phyloP scores from a whole-genome alignment of 2,113 vertebrate species.

The Synchiropus splendidus region DNA sequence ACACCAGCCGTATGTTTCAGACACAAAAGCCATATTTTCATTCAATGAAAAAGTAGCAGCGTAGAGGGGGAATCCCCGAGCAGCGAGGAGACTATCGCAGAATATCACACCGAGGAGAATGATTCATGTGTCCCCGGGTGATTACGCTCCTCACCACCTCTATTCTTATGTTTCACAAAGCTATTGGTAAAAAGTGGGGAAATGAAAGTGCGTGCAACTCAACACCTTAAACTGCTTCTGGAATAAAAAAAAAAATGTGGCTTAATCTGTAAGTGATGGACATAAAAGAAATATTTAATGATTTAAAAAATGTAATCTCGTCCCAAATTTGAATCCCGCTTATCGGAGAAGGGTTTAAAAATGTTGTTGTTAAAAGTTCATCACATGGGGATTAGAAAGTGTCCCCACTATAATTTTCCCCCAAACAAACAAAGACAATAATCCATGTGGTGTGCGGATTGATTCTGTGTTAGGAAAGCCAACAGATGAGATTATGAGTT shows the following conservation, averaged over 20 bases:
- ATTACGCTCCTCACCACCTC: slow-evolving; percentile 12
- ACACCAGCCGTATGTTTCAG: slow-evolving; percentile 2
- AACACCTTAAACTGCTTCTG: background rate
- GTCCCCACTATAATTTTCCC: too few relatives aligned
- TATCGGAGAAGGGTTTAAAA: too few relatives aligned
- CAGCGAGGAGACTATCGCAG: slow-evolving; percentile 4
- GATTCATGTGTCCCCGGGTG: slow-evolving; percentile 6
- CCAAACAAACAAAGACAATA: too few relatives aligned
- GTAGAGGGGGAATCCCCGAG: background rate
- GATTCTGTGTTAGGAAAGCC: slow-evolving; percentile 22
- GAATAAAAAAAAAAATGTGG: slow-evolving; percentile 1
- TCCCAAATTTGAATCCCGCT: too few relatives aligned
- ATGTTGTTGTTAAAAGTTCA: too few relatives aligned
- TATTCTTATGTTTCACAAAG: background rate
- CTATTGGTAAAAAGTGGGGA: background rate
- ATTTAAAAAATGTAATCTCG: too few relatives aligned
- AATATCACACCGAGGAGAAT: slow-evolving; percentile 11
- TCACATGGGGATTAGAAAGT: too few relatives aligned
- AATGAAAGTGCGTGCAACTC: slow-evolving; percentile 8
- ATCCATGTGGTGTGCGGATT: slow-evolving; percentile 12
- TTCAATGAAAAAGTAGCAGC: too few relatives aligned
- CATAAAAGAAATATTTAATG: too few relatives aligned
- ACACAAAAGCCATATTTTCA: background rate
- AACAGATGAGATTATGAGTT: slow-evolving; percentile 28
- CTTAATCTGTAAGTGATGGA: background rate